Conservation (phyloP, 2,113 vertebrate genomes). For the Hippocampus mohnikei region DNA sequence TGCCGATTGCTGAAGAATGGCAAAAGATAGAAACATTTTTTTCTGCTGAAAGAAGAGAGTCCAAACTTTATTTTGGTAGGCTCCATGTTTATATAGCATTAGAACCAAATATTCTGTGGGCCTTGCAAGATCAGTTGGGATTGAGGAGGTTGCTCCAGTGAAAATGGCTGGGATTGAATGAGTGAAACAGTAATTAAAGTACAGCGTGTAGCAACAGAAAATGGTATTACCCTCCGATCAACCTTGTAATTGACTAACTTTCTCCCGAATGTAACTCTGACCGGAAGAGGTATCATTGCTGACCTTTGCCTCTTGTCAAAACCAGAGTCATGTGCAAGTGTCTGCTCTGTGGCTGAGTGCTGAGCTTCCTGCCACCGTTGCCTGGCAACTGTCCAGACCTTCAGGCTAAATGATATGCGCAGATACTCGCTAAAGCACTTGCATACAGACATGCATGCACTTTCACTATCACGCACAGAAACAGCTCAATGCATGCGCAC, state of each 20-base stretch:
- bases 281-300: constrained; percentile 42
- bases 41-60: too few relatives aligned
- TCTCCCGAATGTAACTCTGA: constrained; percentile 42
- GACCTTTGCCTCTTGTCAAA: constrained; percentile 50
- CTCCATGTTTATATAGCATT: too few relatives aligned
- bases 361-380: constrained; percentile 69
- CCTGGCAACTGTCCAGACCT: constrained; percentile 74
- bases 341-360: constrained; percentile 46
- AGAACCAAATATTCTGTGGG: too few relatives aligned
- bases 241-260: constrained; percentile 30
- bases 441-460: constrained; percentile 40
- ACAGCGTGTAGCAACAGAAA: neutral
- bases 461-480: constrained; percentile 39
- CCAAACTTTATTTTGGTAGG: too few relatives aligned
- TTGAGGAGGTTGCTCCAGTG: too few relatives aligned
- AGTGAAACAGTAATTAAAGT: neutral
- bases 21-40: too few relatives aligned
- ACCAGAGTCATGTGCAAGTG: constrained; percentile 48
- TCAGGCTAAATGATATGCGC: constrained; percentile 61
- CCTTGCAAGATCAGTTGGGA: too few relatives aligned
- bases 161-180: too few relatives aligned
- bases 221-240: constrained; percentile 33
- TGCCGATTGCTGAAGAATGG: too few relatives aligned
- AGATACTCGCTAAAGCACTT: constrained; percentile 56
- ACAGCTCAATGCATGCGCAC: constrained; percentile 23